Evolutionary conservation across 92 coral and sea anemone species (phyloP).

Genomic region (Epizoanthus stellaris): DNA sequence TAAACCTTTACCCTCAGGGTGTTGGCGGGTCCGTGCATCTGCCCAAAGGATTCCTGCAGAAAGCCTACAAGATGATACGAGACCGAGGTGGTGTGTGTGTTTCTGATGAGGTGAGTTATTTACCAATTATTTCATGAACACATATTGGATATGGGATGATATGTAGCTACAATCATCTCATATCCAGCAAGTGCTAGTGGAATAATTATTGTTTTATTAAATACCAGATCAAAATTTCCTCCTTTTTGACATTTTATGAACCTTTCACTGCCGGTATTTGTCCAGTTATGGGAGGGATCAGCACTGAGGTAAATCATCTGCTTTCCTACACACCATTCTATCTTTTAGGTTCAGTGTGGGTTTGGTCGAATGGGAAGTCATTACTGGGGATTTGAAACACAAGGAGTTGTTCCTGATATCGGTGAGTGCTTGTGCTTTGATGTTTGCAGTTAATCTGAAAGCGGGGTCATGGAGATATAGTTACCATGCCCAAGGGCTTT

Average conservation of each 20-base stretch:
- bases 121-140: background rate
- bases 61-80: constrained; percentile 89
- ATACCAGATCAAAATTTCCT: too few relatives aligned
- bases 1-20: constrained; percentile 62
- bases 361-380: constrained; percentile 97
- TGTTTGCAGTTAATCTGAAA: background rate
- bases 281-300: background rate
- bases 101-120: constrained; percentile 88
- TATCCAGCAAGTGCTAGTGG: background rate
- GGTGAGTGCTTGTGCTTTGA: constrained; percentile 51
- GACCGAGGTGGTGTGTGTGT: constrained; percentile 96
- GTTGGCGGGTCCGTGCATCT: constrained; percentile 96
- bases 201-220: too few relatives aligned
- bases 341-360: constrained; percentile 87
- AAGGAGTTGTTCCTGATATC: constrained; percentile 92
- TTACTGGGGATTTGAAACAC: constrained; percentile 95
- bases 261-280: background rate
- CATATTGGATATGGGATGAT: background rate
- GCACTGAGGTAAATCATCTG: background rate
- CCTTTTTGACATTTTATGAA: background rate
- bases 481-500: constrained; percentile 97
- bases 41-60: constrained; percentile 92
- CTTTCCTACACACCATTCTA: background rate
- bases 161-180: background rate
- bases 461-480: constrained; percentile 20